Evolutionary conservation across 2,888 invertebrate genomes (phyloP).

Genomic region (Crematogaster levior): DNA sequence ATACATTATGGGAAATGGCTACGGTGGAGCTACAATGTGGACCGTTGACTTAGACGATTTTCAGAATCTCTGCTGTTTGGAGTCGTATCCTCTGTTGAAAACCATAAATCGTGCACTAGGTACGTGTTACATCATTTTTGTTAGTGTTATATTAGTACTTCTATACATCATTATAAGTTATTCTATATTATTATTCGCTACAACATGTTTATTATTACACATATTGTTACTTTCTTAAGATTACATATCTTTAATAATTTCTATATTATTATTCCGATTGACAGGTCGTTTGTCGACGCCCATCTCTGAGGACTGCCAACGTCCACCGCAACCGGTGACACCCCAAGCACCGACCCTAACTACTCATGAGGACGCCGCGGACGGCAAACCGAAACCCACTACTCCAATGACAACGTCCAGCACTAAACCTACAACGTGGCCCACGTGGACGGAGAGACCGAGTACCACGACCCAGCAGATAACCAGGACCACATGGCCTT

Average conservation of each 20-base stretch:
- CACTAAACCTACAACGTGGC: slow-evolving; percentile 79
- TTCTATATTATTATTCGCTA: too few relatives aligned
- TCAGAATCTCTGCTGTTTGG: slow-evolving; percentile 93
- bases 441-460: slow-evolving; percentile 81
- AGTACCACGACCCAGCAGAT: slow-evolving; percentile 52
- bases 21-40: slow-evolving; percentile 95
- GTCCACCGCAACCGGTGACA: slow-evolving; percentile 91
- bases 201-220: background rate
- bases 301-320: slow-evolving; percentile 88
- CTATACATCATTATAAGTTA: too few relatives aligned
- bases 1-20: slow-evolving; percentile 90
- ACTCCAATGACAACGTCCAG: slow-evolving; percentile 77
- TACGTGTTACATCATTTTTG: slow-evolving; percentile 78
- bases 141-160: background rate
- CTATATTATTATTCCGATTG: background rate
- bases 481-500: slow-evolving; percentile 79
- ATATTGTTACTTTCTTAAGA: background rate
- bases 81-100: slow-evolving; percentile 92
- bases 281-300: slow-evolving; percentile 68
- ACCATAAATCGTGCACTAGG: slow-evolving; percentile 93
- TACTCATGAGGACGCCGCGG: slow-evolving; percentile 89
- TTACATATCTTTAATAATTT: background rate
- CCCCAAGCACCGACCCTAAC: slow-evolving; percentile 92
- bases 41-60: slow-evolving; percentile 96
- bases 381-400: slow-evolving; percentile 75